phyloP scores from a whole-genome alignment of 2,888 invertebrate species.

The Colletes collaris region DNA sequence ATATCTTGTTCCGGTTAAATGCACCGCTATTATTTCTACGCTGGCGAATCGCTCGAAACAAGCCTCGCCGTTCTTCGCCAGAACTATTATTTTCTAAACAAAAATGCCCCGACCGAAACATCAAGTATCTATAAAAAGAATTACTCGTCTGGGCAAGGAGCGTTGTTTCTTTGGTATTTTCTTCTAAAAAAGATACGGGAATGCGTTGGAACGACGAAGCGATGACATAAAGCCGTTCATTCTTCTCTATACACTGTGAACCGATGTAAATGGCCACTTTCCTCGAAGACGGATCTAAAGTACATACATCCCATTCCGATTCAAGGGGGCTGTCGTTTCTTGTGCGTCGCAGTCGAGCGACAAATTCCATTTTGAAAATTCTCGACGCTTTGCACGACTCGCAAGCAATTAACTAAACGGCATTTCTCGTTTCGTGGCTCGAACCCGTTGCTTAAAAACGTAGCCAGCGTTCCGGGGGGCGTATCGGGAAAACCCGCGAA shows the following conservation, averaged over 20 bases:
- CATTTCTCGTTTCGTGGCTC: not conserved
- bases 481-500: not conserved
- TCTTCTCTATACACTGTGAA: constrained; percentile 7
- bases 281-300: constrained; percentile 37
- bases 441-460: not conserved
- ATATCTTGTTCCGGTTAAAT: not conserved
- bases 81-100: too few species aligned
- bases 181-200: not conserved
- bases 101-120: too few species aligned
- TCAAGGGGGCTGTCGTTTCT: constrained; percentile 23
- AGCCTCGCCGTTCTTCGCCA: too few species aligned
- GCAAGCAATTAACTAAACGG: not conserved
- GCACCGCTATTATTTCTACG: not conserved
- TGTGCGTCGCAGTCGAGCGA: not conserved
- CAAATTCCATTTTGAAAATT: constrained; percentile 31
- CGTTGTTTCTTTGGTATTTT: too few species aligned
- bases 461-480: not conserved
- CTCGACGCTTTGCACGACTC: not conserved
- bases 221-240: constrained; percentile 21
- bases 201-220: not conserved
- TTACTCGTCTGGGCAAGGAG: too few species aligned
- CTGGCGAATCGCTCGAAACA: not conserved
- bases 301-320: constrained; percentile 40
- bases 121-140: too few species aligned
- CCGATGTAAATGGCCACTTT: constrained; percentile 46